Percentiles rank a stretch among this genome's conserved stretches.
These are phyloP conservation scores for Sarcophaga bullata DNA, from an alignment of 1,140 invertebrate species.

Conservation along the genomic window DNA sequence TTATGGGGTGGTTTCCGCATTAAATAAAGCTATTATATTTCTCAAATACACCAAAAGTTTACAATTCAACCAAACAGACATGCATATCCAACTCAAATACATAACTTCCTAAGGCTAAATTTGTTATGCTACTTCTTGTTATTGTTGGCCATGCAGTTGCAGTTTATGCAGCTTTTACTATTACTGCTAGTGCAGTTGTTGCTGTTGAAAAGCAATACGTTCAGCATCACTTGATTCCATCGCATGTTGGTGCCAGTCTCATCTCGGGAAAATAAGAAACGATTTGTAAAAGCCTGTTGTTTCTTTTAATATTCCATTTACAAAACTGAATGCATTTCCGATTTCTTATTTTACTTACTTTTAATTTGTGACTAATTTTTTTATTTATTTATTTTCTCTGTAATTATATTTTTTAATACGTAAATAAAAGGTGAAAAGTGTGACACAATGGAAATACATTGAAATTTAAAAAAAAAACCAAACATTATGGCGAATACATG, in stretches of 20 bases:
- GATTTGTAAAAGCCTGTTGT: slow-evolving; percentile 1
- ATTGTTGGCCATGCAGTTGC: background rate
- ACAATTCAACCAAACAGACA: background rate
- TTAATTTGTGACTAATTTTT: too few relatives aligned
- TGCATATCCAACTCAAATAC: background rate
- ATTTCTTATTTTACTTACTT: background rate
- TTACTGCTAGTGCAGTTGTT: background rate
- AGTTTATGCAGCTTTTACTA: background rate
- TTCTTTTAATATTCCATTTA: background rate
- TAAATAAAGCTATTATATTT: background rate
- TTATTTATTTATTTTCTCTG: too few relatives aligned
- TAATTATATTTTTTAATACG: too few relatives aligned
- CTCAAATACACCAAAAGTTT: background rate
- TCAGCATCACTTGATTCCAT: slow-evolving; percentile 15
- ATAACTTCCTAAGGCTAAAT: slow-evolving; percentile 12
- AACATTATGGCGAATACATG: too few relatives aligned
- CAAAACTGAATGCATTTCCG: background rate
- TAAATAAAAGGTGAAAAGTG: too few relatives aligned
- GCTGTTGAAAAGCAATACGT: background rate
- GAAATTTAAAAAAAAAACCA: too few relatives aligned
- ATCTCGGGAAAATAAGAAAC: background rate
- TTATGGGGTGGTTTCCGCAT: slow-evolving; percentile 36
- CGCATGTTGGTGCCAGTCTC: slow-evolving; percentile 23
- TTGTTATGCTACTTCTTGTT: slow-evolving; percentile 2
- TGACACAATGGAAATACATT: too few relatives aligned